Evolutionary conservation across 2,888 invertebrate genomes (phyloP).

Genomic region (Gryllus longicercus): DNA sequence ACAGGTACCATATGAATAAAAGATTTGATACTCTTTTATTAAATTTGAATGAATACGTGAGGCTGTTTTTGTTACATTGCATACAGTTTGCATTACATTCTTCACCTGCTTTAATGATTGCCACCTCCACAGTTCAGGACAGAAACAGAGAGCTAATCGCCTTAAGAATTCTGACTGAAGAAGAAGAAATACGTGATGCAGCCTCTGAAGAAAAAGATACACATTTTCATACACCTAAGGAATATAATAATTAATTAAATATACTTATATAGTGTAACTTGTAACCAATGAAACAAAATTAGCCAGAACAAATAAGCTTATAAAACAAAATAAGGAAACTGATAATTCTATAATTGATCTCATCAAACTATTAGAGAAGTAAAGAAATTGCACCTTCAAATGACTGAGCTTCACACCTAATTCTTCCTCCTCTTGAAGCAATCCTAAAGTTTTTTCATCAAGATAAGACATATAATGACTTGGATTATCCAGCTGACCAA

Average conservation of each 20-base stretch:
- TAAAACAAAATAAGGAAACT: no score
- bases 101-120: neutral
- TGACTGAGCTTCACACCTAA: conserved; percentile 1
- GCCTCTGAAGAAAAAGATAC: neutral
- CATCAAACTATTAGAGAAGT: no score
- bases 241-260: no score
- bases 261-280: no score
- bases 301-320: no score
- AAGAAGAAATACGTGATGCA: neutral
- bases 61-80: neutral
- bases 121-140: neutral
- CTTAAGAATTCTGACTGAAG: conserved; percentile 21
- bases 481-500: neutral
- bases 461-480: neutral
- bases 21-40: neutral
- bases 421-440: neutral
- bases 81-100: neutral
- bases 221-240: no score
- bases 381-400: neutral
- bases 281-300: no score
- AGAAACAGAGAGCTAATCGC: conserved; percentile 18
- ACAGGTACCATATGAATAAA: conserved; percentile 1
- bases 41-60: neutral
- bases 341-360: no score
- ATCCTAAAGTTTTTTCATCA: neutral